Conservation (phyloP, 1,140 invertebrate genomes). For the Drosophila neocordata region DNA sequence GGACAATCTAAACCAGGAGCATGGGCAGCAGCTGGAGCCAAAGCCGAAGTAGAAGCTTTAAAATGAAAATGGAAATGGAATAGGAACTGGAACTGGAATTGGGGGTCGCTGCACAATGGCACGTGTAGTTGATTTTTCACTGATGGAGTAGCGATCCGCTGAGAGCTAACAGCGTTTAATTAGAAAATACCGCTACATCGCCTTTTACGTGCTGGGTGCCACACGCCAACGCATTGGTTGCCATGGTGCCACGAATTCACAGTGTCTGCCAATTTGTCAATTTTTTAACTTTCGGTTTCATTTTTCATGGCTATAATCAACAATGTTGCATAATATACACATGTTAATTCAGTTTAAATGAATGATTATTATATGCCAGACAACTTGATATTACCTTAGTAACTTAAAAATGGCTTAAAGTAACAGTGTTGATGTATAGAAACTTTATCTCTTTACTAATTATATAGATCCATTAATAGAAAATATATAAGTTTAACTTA, state of each 20-base stretch:
- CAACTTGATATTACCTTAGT: too few relatives aligned
- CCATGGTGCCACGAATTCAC: slow-evolving; percentile 36
- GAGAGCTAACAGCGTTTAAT: slow-evolving; percentile 59
- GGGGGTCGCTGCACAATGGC: slow-evolving; percentile 31
- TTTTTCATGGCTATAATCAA: background rate
- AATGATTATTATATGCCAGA: background rate
- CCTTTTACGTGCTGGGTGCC: slow-evolving; percentile 52
- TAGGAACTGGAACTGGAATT: background rate
- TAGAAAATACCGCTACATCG: slow-evolving; percentile 77
- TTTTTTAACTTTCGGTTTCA: slow-evolving; percentile 13
- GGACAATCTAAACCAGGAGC: slow-evolving; percentile 48
- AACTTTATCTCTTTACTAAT: too few relatives aligned
- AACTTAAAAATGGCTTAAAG: too few relatives aligned
- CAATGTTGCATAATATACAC: background rate
- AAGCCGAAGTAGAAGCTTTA: background rate
- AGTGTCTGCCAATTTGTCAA: slow-evolving; percentile 69
- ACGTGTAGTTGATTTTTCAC: slow-evolving; percentile 56
- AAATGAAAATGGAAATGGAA: background rate
- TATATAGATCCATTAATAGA: too few relatives aligned
- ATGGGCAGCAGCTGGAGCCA: slow-evolving; percentile 2
- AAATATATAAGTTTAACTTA: too few relatives aligned
- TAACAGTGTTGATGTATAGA: too few relatives aligned
- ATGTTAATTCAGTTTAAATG: background rate
- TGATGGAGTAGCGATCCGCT: background rate
- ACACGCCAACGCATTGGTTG: slow-evolving; percentile 24